Evolutionary conservation across 2,888 invertebrate species (phyloP).

Genomic region (Iphiclides podalirius): DNA sequence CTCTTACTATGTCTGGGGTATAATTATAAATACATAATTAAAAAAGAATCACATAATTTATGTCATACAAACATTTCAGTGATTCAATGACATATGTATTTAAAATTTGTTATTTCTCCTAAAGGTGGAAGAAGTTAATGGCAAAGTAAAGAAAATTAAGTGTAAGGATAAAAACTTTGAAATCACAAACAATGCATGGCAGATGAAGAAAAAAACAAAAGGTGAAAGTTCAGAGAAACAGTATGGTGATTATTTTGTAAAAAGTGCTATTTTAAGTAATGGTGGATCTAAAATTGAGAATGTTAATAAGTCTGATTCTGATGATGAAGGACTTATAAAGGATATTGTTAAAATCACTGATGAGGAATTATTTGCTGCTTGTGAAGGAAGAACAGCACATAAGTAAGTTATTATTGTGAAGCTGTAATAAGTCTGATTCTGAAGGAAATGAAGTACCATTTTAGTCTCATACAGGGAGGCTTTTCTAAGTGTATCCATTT

Average conservation of each 20-base stretch:
- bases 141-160: slow-evolving; percentile 65
- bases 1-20: no score
- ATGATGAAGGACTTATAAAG: slow-evolving; percentile 40
- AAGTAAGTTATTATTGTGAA: slow-evolving; percentile 84
- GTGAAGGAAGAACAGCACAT: slow-evolving; percentile 91
- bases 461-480: no score
- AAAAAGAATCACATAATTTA: no score
- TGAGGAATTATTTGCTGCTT: slow-evolving; percentile 88
- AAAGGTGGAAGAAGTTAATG: slow-evolving; percentile 59
- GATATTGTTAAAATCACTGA: slow-evolving; percentile 80
- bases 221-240: slow-evolving; percentile 39
- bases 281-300: slow-evolving; percentile 51
- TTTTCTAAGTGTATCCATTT: no score
- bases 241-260: slow-evolving; percentile 62
- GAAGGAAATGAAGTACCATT: not conserved
- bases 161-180: slow-evolving; percentile 53
- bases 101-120: no score
- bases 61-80: no score
- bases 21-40: no score
- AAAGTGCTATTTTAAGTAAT: slow-evolving; percentile 54
- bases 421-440: no score
- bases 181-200: slow-evolving; percentile 66
- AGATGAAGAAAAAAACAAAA: slow-evolving; percentile 49
- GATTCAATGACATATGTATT: no score
- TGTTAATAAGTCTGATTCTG: slow-evolving; percentile 45